Evolutionary conservation across 2,113 vertebrate genomes (phyloP).

Genomic region (Elephantulus edwardii): DNA sequence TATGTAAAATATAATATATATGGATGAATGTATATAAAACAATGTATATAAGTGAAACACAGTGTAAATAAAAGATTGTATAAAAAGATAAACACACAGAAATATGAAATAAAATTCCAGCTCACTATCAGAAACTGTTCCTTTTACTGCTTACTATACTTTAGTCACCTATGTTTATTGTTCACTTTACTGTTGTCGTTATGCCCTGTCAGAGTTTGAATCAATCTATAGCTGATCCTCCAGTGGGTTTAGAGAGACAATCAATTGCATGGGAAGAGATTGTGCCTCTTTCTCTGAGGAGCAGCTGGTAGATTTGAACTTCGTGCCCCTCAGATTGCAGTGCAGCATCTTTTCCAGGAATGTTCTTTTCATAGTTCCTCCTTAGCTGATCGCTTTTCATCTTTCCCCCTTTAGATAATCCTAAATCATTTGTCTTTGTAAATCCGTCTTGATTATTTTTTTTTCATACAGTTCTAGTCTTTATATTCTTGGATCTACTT

Average conservation of each 20-base stretch:
- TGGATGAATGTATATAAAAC: too few relatives aligned
- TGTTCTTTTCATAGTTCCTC: background rate
- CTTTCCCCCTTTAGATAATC: background rate
- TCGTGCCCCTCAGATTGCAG: too few relatives aligned
- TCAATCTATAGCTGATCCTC: too few relatives aligned
- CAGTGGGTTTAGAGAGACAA: too few relatives aligned
- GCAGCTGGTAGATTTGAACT: too few relatives aligned
- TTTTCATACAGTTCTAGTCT: background rate
- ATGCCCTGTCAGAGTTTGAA: too few relatives aligned
- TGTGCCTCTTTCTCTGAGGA: too few relatives aligned
- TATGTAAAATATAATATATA: too few relatives aligned
- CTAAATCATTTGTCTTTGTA: background rate
- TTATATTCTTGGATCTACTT: background rate
- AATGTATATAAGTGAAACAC: too few relatives aligned
- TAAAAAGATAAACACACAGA: too few relatives aligned
- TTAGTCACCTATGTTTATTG: background rate
- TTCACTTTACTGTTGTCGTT: background rate
- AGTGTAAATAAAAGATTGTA: too few relatives aligned
- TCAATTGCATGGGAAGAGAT: too few relatives aligned
- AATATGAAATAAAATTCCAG: background rate
- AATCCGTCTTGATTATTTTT: background rate
- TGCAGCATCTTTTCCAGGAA: background rate
- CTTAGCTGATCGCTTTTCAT: background rate
- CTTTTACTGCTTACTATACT: background rate
- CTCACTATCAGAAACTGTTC: background rate